These are phyloP conservation scores for Caenorhabditis drosophilae DNA, from an alignment of 2,888 invertebrate species.

Conservation along the genomic window DNA sequence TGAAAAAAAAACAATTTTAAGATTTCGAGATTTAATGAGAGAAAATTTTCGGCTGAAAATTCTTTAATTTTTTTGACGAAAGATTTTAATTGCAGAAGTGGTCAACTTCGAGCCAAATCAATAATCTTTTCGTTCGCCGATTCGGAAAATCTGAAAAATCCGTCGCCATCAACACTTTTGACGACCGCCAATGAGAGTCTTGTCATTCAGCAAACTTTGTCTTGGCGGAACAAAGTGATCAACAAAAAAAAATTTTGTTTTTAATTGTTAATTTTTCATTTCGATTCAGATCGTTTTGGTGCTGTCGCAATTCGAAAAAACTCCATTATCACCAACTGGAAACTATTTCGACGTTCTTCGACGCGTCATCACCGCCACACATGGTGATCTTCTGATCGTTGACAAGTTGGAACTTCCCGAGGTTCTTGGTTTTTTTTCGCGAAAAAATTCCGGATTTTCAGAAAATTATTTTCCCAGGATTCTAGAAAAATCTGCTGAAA, in stretches of 20 bases:
- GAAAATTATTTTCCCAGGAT: background rate
- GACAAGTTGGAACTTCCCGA: conserved; percentile 25
- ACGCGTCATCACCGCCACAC: conserved; percentile 29
- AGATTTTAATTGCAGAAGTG: too few species aligned
- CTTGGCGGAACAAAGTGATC: conserved; percentile 31
- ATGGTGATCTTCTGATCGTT: conserved; percentile 38
- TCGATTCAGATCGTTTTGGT: conserved; percentile 26
- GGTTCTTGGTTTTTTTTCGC: too few species aligned
- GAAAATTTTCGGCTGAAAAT: too few species aligned
- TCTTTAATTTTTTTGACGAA: too few species aligned
- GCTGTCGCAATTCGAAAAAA: conserved; percentile 30
- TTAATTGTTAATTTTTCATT: too few species aligned
- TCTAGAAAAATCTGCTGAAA: background rate
- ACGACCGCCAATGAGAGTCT: conserved; percentile 21
- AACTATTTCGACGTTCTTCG: conserved; percentile 38
- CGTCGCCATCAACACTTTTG: conserved; percentile 19
- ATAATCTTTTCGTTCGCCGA: conserved; percentile 31
- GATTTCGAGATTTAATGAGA: too few species aligned
- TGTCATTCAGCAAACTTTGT: conserved; percentile 28
- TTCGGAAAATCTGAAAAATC: conserved; percentile 9
- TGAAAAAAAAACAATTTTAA: too few species aligned
- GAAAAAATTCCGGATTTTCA: too few species aligned
- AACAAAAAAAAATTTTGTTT: background rate
- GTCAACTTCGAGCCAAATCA: conserved; percentile 21
- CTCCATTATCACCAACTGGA: conserved; percentile 14